phyloP scores from a whole-genome alignment of 2,888 invertebrate species.

The Heliconius sara region DNA sequence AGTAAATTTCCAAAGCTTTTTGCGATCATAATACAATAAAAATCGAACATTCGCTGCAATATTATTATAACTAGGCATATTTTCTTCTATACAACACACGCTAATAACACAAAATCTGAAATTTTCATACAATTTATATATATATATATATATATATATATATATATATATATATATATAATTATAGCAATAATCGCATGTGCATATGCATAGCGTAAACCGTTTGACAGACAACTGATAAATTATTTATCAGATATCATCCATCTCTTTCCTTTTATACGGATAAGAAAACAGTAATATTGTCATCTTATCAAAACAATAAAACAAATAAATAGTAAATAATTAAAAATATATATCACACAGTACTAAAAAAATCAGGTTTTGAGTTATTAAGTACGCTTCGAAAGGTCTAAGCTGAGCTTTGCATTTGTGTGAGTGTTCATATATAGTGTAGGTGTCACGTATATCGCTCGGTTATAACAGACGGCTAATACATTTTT shows the following conservation, averaged over 20 bases:
- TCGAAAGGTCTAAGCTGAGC: no score
- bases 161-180: not conserved
- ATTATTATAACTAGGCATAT: not conserved
- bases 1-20: not conserved
- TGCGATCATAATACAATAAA: not conserved
- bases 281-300: not conserved
- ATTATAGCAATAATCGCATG: not conserved
- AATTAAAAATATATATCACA: not conserved
- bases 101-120: not conserved
- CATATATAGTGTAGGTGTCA: no score
- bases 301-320: not conserved
- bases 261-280: not conserved
- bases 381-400: not conserved
- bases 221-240: not conserved
- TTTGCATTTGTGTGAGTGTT: no score
- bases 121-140: not conserved
- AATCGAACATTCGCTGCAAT: not conserved
- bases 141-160: no score
- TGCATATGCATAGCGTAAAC: constrained; percentile 2
- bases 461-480: no score
- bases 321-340: not conserved
- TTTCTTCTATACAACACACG: not conserved
- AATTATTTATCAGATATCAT: not conserved
- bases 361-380: not conserved
- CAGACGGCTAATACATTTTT: no score